These are phyloP conservation scores for Stenurella melanura DNA, from an alignment of 2,888 invertebrate genomes.

Conservation along the genomic window DNA sequence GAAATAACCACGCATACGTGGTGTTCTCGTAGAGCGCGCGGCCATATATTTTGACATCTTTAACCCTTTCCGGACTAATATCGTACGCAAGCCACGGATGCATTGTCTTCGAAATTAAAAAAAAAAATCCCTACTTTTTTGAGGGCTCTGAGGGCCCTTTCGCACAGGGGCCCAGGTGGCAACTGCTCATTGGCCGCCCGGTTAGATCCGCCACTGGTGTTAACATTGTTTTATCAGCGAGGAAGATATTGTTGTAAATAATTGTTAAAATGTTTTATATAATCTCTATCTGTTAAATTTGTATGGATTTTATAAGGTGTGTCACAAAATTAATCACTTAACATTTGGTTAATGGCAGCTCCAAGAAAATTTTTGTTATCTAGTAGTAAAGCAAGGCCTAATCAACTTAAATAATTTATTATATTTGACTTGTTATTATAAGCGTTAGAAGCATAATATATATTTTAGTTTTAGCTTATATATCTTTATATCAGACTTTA, in stretches of 20 bases:
- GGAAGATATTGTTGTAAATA: constrained; percentile 51
- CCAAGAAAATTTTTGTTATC: constrained; percentile 39
- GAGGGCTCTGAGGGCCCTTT: no score
- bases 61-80: no score
- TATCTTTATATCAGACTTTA: constrained; percentile 44
- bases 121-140: no score
- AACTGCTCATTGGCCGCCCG: no score
- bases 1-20: no score
- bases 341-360: neutral
- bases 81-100: no score
- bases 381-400: constrained; percentile 56
- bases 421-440: constrained; percentile 62
- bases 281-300: constrained; percentile 24
- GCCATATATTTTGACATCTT: no score
- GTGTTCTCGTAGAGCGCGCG: no score
- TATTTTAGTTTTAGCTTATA: constrained; percentile 61
- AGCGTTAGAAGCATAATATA: constrained; percentile 57
- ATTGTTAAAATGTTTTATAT: constrained; percentile 52
- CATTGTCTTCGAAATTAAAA: no score
- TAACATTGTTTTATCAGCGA: neutral
- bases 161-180: no score
- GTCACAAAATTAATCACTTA: constrained; percentile 5
- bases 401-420: constrained; percentile 58
- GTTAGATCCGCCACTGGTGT: no score
- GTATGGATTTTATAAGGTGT: constrained; percentile 2